Base-by-base conservation (phyloP, 2,888 invertebrate genomes). In the Lysandra coridon region DNA sequence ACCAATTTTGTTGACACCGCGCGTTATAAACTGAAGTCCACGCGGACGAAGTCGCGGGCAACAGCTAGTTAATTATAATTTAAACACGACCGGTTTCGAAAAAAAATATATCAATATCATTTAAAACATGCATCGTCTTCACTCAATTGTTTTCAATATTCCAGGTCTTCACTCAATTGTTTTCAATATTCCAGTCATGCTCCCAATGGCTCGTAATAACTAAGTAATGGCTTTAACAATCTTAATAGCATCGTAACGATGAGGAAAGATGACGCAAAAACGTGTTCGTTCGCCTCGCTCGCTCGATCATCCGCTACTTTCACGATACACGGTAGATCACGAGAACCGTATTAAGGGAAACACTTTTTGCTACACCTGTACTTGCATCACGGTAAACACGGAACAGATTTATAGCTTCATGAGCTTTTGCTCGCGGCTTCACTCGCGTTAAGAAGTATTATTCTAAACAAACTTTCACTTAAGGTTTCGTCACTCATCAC, bases 231-330 rank as follows among this genome's bases (percentile, higher is more conserved):
- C 12, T 75, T 30, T 49, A 44, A 75, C 53, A 75, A 69, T 75
- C 49, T 49, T 30, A 75, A 75, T 49, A 30, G 75, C 49, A 53
- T 75, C 75, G 75, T 75, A 75, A 49, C 75, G 75, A 49, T 14
- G 5, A 75, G 49, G 75, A 49, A 75, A 53, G 44, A 75, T 75
- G 75, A 75, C 53, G 75, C 75, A 75, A 75, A 75, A 75, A 75
- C 75, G 49, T 75, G 75, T 75, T 75, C 53, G 44, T 7, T 12
- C 49, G 49, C 49, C 49, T 49, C 49, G 49, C 30, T 23, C 23
- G 49, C 44, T 49, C 74, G 74, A 74, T 75, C 75, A 75, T 75
- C 75, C 75, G 74, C 44, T 44, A 75, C 75, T 75, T 75, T 75
- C 75, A 75, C 75, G 30, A 75, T 30, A 30, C 53, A 49, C 5